A percentile compares a stretch with the other conserved stretches of the same genome.
Conservation (phyloP, 2,888 invertebrate species). For the Pristionchus arcanus region DNA sequence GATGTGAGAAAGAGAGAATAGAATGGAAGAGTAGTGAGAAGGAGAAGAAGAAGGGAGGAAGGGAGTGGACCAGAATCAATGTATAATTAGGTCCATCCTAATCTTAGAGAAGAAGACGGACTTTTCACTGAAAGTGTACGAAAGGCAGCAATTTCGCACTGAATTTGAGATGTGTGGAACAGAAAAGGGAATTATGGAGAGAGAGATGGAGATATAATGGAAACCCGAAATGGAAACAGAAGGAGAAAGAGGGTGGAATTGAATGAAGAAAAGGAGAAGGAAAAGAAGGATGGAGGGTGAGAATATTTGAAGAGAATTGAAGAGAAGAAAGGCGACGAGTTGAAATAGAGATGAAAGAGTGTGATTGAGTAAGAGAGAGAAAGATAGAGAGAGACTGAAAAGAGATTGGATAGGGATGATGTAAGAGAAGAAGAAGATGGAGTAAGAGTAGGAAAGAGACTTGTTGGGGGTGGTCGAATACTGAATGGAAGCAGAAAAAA, state of each 20-base stretch:
- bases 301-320: not conserved
- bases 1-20: not conserved
- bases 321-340: not conserved
- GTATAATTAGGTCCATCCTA: not conserved
- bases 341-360: constrained; percentile 21
- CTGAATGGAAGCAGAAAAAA: constrained; percentile 5
- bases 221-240: constrained; percentile 18
- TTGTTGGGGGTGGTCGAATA: constrained; percentile 2
- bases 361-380: constrained; percentile 15
- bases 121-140: not conserved
- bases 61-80: not conserved
- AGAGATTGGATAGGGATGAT: constrained; percentile 6
- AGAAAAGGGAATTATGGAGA: not conserved
- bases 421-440: not conserved
- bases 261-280: constrained; percentile 4
- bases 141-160: not conserved
- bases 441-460: not conserved
- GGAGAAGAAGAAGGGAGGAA: not conserved
- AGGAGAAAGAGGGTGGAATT: not conserved
- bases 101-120: not conserved
- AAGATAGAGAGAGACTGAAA: not conserved
- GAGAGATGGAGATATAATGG: not conserved
- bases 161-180: not conserved
- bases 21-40: not conserved
- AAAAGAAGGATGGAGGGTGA: constrained; percentile 2